Base-by-base conservation (phyloP, 2,113 vertebrate genomes). In the Maylandia zebra region DNA sequence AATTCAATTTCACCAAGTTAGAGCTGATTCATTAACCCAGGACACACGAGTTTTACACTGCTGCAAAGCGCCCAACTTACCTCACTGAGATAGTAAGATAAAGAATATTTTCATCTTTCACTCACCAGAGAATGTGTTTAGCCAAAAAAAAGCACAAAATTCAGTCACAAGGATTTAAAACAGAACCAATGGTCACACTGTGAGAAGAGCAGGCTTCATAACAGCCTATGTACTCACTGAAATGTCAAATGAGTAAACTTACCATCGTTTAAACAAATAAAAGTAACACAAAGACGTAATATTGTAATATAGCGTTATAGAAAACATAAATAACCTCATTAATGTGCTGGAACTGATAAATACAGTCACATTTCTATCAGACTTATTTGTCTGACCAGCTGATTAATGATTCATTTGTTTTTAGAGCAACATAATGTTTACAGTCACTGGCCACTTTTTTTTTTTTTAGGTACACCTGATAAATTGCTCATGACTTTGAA, bases 1-100 rank as follows among this genome's bases (percentile, higher is more conserved):
- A 71, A 86, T 55, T 76, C 83, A 86, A 88, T 93, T 90, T 84
- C 4, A 7, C 16, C 81, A 27, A 69, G 81, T 71, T 34, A 71
- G 30, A 38, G 36, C 30, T 83, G 84, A 90, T 69, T 90, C 84
- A 85, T 55, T 27, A 10, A 32, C 83, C 27, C 57, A 12, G 48
- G 83, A 61, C 56, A 17, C 45, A 24, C 5, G 2, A 82, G 81
- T 78, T 50, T 78, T 32, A 78, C 41, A 12, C 71, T 12, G 43
- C 55, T n/a, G 22, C 36, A 9, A 59, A 59, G 10, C 8, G 6
- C 53, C 7, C 38, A 50, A 22, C 14, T 24, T 17, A 24, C 8
- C 79, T 17, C 24, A 50, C 43, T 17, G 24, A 48, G 71, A 48
- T 1, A 30, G 22, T 30, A 48, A 8, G 24, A 27, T 10, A 76